Evolutionary conservation across 1,140 invertebrate genomes (phyloP).

Genomic region (Yoshiicerus persimilis): DNA sequence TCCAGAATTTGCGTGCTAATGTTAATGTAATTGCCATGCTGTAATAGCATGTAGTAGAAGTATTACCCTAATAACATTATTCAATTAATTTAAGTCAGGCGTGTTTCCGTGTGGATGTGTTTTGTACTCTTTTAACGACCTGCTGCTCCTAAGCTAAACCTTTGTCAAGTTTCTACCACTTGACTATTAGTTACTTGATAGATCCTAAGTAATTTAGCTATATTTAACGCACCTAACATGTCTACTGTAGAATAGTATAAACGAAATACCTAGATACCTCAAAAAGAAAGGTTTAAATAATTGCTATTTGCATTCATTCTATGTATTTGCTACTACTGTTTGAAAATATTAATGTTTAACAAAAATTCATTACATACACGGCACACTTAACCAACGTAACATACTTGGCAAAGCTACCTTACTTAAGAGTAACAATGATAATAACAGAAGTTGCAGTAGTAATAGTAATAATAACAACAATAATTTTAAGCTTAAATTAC

Average conservation of each 20-base stretch:
- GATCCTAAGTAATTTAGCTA: not conserved
- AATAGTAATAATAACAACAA: constrained; percentile 3
- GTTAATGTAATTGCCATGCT: not conserved
- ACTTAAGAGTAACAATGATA: not conserved
- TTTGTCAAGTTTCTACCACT: not conserved
- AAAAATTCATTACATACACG: not conserved
- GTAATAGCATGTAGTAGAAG: not conserved
- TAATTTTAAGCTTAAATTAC: constrained; percentile 31
- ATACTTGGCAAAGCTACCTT: not conserved
- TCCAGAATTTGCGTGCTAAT: not conserved
- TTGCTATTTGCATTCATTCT: not conserved
- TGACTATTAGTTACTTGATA: not conserved
- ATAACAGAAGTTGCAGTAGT: not conserved
- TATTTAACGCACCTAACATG: not conserved
- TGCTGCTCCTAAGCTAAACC: constrained; percentile 12
- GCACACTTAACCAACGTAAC: not conserved
- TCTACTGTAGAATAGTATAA: not conserved
- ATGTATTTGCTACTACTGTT: not conserved
- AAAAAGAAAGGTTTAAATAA: not conserved
- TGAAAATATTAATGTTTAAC: constrained; percentile 1
- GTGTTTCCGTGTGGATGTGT: constrained; percentile 11
- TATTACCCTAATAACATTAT: not conserved
- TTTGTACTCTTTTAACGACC: constrained; percentile 13
- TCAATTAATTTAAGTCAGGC: not conserved
- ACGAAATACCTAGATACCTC: not conserved